Evolutionary conservation across 1,140 invertebrate species (phyloP).

Genomic region (Eurosta solidaginis): DNA sequence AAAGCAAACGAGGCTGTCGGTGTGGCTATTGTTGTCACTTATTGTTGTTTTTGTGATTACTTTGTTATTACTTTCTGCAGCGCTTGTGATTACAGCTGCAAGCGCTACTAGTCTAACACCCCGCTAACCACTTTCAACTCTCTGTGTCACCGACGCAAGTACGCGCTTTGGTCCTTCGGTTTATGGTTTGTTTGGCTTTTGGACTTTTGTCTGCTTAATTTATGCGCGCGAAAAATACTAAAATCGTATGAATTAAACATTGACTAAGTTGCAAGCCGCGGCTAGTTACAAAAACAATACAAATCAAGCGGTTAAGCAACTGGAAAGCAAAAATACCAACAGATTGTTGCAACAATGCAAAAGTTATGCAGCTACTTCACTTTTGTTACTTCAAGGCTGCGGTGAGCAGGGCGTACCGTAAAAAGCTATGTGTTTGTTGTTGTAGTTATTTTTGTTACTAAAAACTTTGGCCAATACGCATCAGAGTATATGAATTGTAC

Average conservation of each 20-base stretch:
- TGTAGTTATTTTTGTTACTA: not conserved
- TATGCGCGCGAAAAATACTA: slow-evolving; percentile 25
- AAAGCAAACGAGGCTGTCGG: not conserved
- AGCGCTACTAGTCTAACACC: not conserved
- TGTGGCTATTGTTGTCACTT: not conserved
- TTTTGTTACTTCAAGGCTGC: slow-evolving; percentile 9
- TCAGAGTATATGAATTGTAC: not conserved
- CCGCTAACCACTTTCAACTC: not conserved
- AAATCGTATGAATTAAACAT: slow-evolving; percentile 25
- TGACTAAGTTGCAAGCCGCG: not conserved
- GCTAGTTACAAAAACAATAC: too few species aligned
- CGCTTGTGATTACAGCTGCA: not conserved
- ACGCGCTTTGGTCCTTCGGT: not conserved
- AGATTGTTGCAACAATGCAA: not conserved
- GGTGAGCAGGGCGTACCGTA: too few species aligned
- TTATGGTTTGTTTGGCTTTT: slow-evolving; percentile 5
- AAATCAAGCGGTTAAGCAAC: not conserved
- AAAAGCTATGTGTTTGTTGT: not conserved
- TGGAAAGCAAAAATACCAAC: not conserved
- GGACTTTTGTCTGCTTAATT: slow-evolving; percentile 6
- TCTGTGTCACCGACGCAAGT: not conserved
- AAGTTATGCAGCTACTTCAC: not conserved
- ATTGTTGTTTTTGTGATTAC: not conserved
- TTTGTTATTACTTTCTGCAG: not conserved
- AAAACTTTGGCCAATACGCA: not conserved